Evolutionary conservation across 2,797 vertebrate species (phyloP).

Genomic region (Vespertilio murinus): DNA sequence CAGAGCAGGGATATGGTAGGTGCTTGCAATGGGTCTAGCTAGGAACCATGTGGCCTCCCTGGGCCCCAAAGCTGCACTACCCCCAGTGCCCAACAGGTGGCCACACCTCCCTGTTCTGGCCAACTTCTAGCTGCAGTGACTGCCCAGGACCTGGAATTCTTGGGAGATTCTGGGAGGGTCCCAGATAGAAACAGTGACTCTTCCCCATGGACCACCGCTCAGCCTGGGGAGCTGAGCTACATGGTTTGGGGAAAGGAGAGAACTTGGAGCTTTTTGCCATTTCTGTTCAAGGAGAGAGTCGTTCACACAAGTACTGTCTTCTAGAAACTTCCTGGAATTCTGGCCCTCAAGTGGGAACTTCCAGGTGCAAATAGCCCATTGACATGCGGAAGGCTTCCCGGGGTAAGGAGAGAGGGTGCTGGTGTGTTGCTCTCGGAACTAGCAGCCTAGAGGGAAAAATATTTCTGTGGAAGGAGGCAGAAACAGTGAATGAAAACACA

Average conservation of each 20-base stretch:
- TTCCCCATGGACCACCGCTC: rapidly evolving
- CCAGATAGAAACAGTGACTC: neutral
- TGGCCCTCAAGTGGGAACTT: neutral
- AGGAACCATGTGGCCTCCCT: neutral
- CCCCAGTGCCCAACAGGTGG: conserved; percentile 31
- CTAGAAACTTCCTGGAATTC: neutral
- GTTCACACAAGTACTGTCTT: neutral
- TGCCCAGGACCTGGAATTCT: neutral
- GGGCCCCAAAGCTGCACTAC: neutral
- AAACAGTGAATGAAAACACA: neutral
- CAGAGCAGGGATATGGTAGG: neutral
- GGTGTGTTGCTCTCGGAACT: neutral
- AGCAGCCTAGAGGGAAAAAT: neutral
- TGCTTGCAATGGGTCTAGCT: neutral
- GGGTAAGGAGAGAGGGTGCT: neutral
- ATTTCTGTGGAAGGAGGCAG: neutral
- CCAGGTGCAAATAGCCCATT: neutral
- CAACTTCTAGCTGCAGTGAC: neutral
- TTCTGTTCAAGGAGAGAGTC: neutral
- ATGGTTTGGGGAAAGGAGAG: neutral
- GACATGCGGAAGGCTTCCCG: neutral
- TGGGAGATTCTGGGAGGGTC: neutral
- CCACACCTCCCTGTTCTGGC: conserved; percentile 18
- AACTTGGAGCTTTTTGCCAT: neutral
- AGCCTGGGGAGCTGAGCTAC: neutral